Evolutionary conservation across 2,797 vertebrate species (phyloP), one percentile per base, ranked within the genome.

Genomic region (Hoplostethus mediterraneus): DNA sequence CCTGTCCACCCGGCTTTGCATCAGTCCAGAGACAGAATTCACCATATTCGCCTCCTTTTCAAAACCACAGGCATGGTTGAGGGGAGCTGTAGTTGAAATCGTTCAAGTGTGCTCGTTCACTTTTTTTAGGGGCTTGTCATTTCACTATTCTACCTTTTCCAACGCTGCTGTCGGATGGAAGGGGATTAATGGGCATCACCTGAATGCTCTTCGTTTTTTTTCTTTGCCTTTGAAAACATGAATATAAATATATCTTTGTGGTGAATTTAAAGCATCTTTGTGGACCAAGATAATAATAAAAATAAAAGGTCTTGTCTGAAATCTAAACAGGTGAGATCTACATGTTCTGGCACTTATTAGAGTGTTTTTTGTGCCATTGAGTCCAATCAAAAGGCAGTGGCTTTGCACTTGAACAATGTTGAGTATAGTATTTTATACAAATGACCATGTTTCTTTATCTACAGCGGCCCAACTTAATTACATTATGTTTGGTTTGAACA

Each of bases 61-160:
- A 93, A 91, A 92, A 92, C 89, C 89, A 87, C 86, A 87, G 90
- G 90, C 89, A 91, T 89, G 92, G 91, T 91, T 93, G 89, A 94
- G 78, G 89, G 88, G 92, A 94, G 86, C 90, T 84, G 80, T 81
- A 91, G 91, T 87, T 68, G 83, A 90, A 94, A 92, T 83, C 87
- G 78, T 82, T 93, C 89, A 92, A 91, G 88, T 93, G 92, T 94
- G 92, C 88, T 91, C 81, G 81, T 94, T 91, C 88, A 88, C 87
- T 92, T 91, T 92, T 92, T 33, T 33, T 33, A 86, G 82, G 80
- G 79, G 89, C 87, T 92, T 90, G 89, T 93, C 90, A 91, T 90
- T 92, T 92, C 79, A 89, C 85, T 79, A 90, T 90, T 90, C 91
- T 91, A 90, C 89, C 90, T 93, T 93, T 91, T 72, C 80, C 76